Evolutionary conservation across 2,888 invertebrate species (phyloP).

Genomic region (Cremastinae sp.): DNA sequence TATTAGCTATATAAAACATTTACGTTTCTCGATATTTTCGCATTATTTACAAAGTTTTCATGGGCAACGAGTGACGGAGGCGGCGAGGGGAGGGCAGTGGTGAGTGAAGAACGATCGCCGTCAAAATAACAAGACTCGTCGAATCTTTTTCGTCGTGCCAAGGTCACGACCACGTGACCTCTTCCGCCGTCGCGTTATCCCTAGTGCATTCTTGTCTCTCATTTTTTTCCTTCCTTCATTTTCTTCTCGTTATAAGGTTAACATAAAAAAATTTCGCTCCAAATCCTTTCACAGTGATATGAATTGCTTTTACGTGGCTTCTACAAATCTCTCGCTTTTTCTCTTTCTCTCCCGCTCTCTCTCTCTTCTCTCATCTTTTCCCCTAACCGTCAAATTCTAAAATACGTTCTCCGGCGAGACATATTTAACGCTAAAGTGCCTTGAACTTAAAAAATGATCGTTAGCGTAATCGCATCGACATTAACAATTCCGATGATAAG

Average conservation of each 20-base stretch:
- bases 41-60: slow-evolving; percentile 75
- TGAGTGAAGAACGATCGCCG: slow-evolving; percentile 65
- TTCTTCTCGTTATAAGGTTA: slow-evolving; percentile 44
- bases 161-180: slow-evolving; percentile 60
- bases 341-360: slow-evolving; percentile 55
- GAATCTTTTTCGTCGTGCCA: slow-evolving; percentile 63
- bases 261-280: slow-evolving; percentile 49
- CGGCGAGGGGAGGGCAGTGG: slow-evolving; percentile 42
- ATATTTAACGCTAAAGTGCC: slow-evolving; percentile 52
- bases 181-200: slow-evolving; percentile 19
- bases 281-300: slow-evolving; percentile 71
- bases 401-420: slow-evolving; percentile 38
- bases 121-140: slow-evolving; percentile 65
- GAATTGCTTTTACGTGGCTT: slow-evolving; percentile 70
- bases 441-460: slow-evolving; percentile 47
- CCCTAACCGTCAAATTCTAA: slow-evolving; percentile 56
- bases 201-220: slow-evolving; percentile 32
- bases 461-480: not conserved
- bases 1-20: slow-evolving; percentile 77
- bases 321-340: slow-evolving; percentile 53
- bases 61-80: slow-evolving; percentile 23
- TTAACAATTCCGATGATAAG: not conserved
- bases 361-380: slow-evolving; percentile 9
- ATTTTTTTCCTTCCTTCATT: slow-evolving; percentile 12
- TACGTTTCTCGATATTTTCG: slow-evolving; percentile 66